Evolutionary conservation across 2,888 invertebrate genomes (phyloP), one percentile per base, ranked within the genome.

Genomic region (Protophormia terraenovae): DNA sequence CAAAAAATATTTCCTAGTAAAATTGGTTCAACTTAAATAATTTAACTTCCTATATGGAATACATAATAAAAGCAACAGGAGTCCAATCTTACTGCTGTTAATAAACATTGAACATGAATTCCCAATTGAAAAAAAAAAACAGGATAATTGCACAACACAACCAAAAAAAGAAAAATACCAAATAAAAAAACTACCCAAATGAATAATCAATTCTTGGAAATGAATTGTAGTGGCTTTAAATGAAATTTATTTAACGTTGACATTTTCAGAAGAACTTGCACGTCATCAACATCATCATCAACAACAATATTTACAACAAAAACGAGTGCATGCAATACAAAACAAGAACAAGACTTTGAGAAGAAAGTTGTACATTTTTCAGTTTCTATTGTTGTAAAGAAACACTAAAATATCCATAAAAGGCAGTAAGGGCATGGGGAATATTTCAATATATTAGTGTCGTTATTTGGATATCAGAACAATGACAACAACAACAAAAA

Each of bases 321-420:
- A 32, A 32, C 67, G 29, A 58, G 16, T 45, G 55, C n/a, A 29
- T n/a, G 58, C 55, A 5, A 24, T 16, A n/a, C n/a, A n/a, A n/a
- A 53, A 58, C 19, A 58, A 22, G 12, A 35, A 35, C 16, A 55
- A 64, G 55, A 64, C 47, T 64, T 76, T 71, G 60, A 55, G n/a
- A n/a, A n/a, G n/a, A 45, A 35, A 41, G 64, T 55, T 76, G 82
- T 82, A n/a, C 76, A 77, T 58, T 82, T 82, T 7, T 16, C 64
- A 55, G 82, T 58, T 82, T 64, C 38, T 47, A 60, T 76, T 82
- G 69, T 64, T 62, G 7, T 12, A 45, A n/a, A 60, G 32, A 47
- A 66, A 66, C 5, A 41, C 72, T 24, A 24, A 32, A 55, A 45
- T 24, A 3, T 12, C 14, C 27, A 3, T 14, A 64, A 12, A 22